A percentile compares a stretch with the other conserved stretches of the same genome.
These are phyloP conservation scores for Tenthredo distinguenda DNA, from an alignment of 2,888 invertebrate genomes.

Conservation along the genomic window DNA sequence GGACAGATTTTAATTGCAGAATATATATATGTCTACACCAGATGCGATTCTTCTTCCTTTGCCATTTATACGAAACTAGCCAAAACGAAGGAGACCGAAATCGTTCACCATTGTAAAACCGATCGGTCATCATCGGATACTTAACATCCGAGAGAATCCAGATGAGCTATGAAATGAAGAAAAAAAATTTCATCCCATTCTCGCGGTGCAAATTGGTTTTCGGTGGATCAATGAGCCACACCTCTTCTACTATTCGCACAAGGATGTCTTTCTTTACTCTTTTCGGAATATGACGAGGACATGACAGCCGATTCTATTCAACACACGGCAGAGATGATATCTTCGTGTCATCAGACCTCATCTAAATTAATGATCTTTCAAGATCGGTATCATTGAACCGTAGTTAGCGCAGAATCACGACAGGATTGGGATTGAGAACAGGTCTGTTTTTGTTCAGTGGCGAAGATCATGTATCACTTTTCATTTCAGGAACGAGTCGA, in stretches of 20 bases:
- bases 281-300: not conserved
- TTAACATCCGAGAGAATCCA: not conserved
- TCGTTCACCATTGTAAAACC: not conserved
- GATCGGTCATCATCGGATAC: constrained; percentile 12
- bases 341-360: not conserved
- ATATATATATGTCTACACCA: not conserved
- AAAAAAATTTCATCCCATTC: not conserved
- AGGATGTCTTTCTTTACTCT: not conserved
- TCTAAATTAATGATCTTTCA: not conserved
- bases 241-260: not conserved
- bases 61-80: not conserved
- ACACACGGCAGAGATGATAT: not conserved
- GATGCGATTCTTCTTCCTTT: not conserved
- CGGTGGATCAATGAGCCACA: not conserved
- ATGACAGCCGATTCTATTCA: not conserved
- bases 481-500: not conserved
- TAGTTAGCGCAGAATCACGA: not conserved
- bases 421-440: not conserved
- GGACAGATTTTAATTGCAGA: not conserved
- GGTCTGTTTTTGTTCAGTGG: not conserved
- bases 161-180: not conserved
- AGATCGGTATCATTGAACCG: not conserved
- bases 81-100: not conserved
- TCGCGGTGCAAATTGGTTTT: not conserved
- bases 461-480: not conserved